Percentiles rank a stretch among this genome's conserved stretches.
Conservation (phyloP, 2,888 invertebrate species). For the Synergus gifuensis region DNA sequence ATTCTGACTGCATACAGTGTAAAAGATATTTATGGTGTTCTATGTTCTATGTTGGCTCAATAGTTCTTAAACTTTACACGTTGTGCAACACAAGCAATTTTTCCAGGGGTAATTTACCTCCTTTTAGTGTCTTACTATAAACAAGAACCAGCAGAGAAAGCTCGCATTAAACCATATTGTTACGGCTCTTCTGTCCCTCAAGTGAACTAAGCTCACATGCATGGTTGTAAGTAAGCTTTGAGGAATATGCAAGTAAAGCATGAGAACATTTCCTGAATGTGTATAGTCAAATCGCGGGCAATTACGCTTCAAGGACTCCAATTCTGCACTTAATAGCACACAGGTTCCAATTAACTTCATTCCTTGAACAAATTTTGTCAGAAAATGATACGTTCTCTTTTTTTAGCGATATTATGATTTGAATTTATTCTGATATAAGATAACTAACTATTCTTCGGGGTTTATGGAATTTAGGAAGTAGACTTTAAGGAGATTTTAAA, state of each 20-base stretch:
- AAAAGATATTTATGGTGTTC: neutral
- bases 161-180: conserved; percentile 37
- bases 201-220: conserved; percentile 35
- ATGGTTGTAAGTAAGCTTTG: neutral
- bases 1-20: neutral
- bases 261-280: neutral
- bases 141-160: conserved; percentile 32
- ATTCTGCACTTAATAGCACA: neutral
- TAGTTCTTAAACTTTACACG: conserved; percentile 25
- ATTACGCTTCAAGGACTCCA: neutral
- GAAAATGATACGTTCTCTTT: neutral
- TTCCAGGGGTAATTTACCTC: conserved; percentile 34
- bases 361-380: neutral
- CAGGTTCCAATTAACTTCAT: neutral
- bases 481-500: neutral
- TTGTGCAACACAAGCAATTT: conserved; percentile 17
- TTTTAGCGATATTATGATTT: neutral
- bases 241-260: conserved; percentile 16
- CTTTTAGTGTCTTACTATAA: conserved; percentile 21
- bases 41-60: neutral
- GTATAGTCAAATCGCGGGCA: conserved; percentile 19
- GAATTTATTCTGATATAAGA: neutral
- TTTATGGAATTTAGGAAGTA: neutral
- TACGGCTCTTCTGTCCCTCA: conserved; percentile 25
- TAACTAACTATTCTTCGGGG: too few species aligned